Conservation (phyloP, 2,888 invertebrate species). For the Orchestes rusci region DNA sequence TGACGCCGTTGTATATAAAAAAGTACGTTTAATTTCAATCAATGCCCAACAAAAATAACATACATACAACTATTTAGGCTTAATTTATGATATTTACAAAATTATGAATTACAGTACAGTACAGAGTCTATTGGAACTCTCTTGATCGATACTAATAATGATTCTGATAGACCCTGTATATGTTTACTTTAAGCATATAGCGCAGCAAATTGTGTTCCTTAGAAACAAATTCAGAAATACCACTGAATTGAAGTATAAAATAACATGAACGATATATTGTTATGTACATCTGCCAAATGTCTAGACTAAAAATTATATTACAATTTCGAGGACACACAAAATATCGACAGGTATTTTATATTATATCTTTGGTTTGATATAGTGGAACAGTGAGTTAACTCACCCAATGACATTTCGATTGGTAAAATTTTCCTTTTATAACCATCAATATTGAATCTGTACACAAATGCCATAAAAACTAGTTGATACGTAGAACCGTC, state of each 20-base stretch:
- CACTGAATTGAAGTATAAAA: no score
- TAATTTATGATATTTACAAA: constrained; percentile 32
- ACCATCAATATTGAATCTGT: no score
- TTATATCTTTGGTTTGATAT: constrained; percentile 40
- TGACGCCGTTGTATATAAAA: constrained; percentile 20
- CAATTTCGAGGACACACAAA: constrained; percentile 1
- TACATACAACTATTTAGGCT: constrained; percentile 34
- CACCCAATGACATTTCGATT: no score
- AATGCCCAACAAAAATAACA: constrained; percentile 37
- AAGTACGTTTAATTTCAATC: constrained; percentile 29
- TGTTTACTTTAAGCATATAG: constrained; percentile 32
- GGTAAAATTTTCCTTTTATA: no score
- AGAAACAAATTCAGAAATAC: no score
- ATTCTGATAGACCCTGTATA: constrained; percentile 15
- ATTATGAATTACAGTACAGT: constrained; percentile 24
- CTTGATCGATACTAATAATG: background rate
- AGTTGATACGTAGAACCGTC: no score
- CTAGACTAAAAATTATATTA: constrained; percentile 1
- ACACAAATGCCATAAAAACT: no score
- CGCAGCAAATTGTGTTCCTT: no score
- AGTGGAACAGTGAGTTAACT: constrained; percentile 38
- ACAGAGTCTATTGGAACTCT: constrained; percentile 7
- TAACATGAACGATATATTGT: constrained; percentile 27
- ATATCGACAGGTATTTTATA: constrained; percentile 31
- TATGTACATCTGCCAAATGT: constrained; percentile 13